Percentiles rank a stretch among this genome's conserved stretches.
These are phyloP conservation scores for Gortyna flavago DNA, from an alignment of 2,888 invertebrate species.

Conservation along the genomic window DNA sequence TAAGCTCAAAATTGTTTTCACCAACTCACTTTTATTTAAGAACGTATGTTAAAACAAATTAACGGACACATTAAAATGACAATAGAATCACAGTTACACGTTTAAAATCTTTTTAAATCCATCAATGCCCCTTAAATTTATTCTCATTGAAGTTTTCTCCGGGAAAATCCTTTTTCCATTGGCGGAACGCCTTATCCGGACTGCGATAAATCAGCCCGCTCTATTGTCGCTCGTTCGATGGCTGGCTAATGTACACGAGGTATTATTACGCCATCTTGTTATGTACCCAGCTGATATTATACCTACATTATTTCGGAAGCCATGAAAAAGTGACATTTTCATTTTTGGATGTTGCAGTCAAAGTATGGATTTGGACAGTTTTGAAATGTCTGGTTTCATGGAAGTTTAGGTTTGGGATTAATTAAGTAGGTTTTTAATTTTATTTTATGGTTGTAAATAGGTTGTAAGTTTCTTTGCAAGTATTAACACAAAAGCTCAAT, in stretches of 20 bases:
- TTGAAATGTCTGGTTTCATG: not conserved
- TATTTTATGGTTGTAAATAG: not conserved
- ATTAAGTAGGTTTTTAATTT: not conserved
- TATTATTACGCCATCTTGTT: conserved; percentile 76
- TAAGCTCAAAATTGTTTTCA: not conserved
- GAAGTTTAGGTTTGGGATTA: not conserved
- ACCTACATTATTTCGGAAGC: conserved; percentile 69
- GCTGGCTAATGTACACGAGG: conserved; percentile 80
- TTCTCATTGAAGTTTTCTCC: conserved; percentile 76
- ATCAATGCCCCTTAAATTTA: conserved; percentile 78
- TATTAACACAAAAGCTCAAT: not conserved
- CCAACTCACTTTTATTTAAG: not conserved
- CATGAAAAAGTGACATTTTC: conserved; percentile 68
- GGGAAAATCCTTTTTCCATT: conserved; percentile 82
- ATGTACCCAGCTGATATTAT: conserved; percentile 67
- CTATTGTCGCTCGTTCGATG: conserved; percentile 79
- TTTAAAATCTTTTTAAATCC: conserved; percentile 69
- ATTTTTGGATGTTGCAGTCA: conserved; percentile 58
- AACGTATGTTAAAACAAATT: conserved; percentile 13
- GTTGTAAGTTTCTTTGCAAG: not conserved
- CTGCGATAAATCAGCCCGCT: conserved; percentile 81
- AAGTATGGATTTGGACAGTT: conserved; percentile 32
- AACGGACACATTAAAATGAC: conserved; percentile 19
- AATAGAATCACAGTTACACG: conserved; percentile 62
- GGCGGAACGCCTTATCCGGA: conserved; percentile 78